A percentile compares a stretch with the other conserved stretches of the same genome.
Conservation (phyloP, 2,888 invertebrate species). For the Cryptocephalus moraei region DNA sequence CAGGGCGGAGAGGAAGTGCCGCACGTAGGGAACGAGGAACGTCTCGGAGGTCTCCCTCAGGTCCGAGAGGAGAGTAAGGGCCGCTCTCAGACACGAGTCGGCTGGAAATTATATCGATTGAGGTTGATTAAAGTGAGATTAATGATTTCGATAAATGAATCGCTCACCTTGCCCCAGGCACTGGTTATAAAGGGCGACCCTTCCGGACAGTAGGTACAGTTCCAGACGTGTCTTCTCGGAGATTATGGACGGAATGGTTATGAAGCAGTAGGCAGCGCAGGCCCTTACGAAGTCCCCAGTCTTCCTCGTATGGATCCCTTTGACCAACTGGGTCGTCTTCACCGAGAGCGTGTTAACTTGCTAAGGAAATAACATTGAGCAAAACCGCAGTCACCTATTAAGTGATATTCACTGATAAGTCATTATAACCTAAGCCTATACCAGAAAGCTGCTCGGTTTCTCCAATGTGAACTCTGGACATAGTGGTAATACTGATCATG, state of each 20-base stretch:
- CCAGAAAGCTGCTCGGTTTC: too few species aligned
- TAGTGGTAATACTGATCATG: too few species aligned
- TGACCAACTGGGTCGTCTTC: constrained; percentile 54
- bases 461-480: too few species aligned
- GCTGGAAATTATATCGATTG: too few species aligned
- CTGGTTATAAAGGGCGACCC: constrained; percentile 79
- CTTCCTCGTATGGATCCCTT: constrained; percentile 66
- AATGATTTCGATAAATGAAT: too few species aligned
- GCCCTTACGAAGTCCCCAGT: constrained; percentile 83
- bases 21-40: constrained; percentile 58
- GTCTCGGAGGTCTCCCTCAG: constrained; percentile 70
- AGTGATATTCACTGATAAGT: too few species aligned
- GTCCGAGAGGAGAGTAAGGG: constrained; percentile 69
- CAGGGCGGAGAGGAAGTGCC: constrained; percentile 72
- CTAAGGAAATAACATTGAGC: constrained; percentile 1
- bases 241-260: constrained; percentile 91
- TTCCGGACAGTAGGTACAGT: constrained; percentile 78
- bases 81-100: constrained; percentile 88
- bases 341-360: constrained; percentile 68
- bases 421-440: too few species aligned
- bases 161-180: constrained; percentile 79
- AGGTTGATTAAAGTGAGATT: too few species aligned
- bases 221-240: constrained; percentile 70
- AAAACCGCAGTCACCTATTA: too few species aligned
- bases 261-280: constrained; percentile 91